Evolutionary conservation across 2,797 vertebrate genomes (phyloP), one percentile per base, ranked within the genome.

Genomic region (Dicrostonyx torquatus): DNA sequence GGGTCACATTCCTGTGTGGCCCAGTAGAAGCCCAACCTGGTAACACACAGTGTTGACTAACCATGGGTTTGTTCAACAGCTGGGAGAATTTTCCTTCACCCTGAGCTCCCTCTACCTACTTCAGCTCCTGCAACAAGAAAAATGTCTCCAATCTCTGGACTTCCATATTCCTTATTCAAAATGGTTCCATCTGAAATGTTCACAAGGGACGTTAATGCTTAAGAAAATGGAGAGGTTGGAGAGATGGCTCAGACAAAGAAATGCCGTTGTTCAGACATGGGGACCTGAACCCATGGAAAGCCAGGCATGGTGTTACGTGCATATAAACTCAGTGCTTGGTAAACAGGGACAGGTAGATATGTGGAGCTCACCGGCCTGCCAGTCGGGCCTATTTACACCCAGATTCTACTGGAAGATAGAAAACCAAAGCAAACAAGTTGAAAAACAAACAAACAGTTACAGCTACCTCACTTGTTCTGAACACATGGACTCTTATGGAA

Each of bases 31-130:
- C 34, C 15, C 0, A 0, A 37, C 48, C 48, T 72, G 37, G 3
- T 5, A 48, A 14, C 14, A 10, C 45, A n/a, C 1, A 0, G 3
- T 2, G 17, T 40, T 43, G 48, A 73, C 66, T 55, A 20, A 8
- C 29, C 0, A 1, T 14, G 31, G 37, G 77, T 7, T 26, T 34
- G n/a, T 11, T 12, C 31, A 6, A 24, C 0, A 3, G 37, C 37
- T 1, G 18, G 14, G 5, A 72, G 43, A 43, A 31, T 37, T 24
- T 0, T 45, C 11, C 48, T 78, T 68, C 26, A 11, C n/a, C 60
- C 48, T 2, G 0, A 53, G 10, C 34, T 45, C 18, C 53, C 24
- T 22, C n/a, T 4, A 1, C 8, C 45, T 18, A 82, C 45, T 60
- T 40, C 64, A 43, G 18, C 29, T 29, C n/a, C 0, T 11, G 58